Conservation (phyloP, 2,113 vertebrate species). For the Dipodomys stephensi region DNA sequence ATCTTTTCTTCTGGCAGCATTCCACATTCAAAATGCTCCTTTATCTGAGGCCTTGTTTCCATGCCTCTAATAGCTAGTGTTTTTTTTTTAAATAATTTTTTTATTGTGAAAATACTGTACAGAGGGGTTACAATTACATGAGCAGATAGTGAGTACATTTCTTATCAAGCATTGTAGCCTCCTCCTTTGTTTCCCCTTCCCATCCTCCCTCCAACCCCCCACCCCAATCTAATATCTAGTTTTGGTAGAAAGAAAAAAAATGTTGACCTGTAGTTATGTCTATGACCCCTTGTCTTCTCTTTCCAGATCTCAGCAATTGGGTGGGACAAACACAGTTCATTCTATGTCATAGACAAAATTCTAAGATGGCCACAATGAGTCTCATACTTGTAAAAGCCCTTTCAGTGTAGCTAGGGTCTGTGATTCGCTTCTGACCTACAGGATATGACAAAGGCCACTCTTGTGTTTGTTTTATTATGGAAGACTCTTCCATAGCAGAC, state of each 20-base stretch:
- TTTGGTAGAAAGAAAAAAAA: slow-evolving; percentile 3
- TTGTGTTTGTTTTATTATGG: neutral
- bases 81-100: too few species aligned
- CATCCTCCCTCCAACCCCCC: too few species aligned
- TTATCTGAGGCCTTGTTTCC: neutral
- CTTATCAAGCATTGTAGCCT: too few species aligned
- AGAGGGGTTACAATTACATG: too few species aligned
- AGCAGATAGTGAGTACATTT: too few species aligned
- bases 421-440: neutral
- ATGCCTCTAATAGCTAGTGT: neutral
- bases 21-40: neutral
- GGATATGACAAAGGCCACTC: neutral
- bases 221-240: neutral
- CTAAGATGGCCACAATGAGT: neutral
- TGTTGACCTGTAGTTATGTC: neutral
- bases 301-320: neutral
- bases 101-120: too few species aligned
- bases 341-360: neutral
- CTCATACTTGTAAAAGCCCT: neutral
- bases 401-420: neutral
- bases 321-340: neutral
- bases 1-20: neutral
- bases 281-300: neutral
- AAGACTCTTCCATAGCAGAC: neutral
- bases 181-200: too few species aligned